Conservation (phyloP, 37 sponge, comb jelly and placozoan species). For the Hexactinellida sp. region DNA sequence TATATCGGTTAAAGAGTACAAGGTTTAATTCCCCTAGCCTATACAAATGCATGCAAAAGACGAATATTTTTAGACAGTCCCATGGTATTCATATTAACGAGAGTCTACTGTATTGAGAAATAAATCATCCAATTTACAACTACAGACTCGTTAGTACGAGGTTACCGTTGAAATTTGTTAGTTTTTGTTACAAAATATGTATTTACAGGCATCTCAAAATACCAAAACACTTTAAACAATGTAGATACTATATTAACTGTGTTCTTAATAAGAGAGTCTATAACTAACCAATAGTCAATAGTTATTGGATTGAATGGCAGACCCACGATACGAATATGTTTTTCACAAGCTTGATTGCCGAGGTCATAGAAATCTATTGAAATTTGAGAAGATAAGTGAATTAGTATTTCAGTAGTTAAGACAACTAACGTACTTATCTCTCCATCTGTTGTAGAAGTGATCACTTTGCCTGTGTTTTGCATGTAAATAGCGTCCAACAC, state of each 20-base stretch:
- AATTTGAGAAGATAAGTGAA: background rate
- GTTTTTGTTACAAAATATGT: no score
- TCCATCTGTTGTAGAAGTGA: constrained; percentile 55
- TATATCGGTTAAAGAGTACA: no score
- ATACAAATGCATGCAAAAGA: no score
- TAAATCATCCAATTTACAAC: no score
- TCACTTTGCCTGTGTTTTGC: constrained; percentile 58
- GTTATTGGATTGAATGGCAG: constrained; percentile 41
- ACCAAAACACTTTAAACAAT: no score
- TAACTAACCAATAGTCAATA: constrained; percentile 75
- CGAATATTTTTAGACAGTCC: no score
- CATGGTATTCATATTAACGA: background rate
- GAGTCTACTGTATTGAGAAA: background rate
- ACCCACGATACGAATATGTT: constrained; percentile 32
- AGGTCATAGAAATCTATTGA: constrained; percentile 56
- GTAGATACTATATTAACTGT: background rate
- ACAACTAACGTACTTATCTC: constrained; percentile 35
- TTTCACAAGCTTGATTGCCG: constrained; percentile 49
- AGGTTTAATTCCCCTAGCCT: no score
- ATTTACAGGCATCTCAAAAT: no score
- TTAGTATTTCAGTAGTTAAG: background rate
- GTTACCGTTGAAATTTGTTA: no score
- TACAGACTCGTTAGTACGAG: no score
- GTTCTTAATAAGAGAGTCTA: background rate
- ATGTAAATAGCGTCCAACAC: constrained; percentile 55